Percentiles rank a stretch among this genome's conserved stretches.
These are phyloP conservation scores for Halesus radiatus DNA, from an alignment of 1,140 invertebrate genomes.

Conservation along the genomic window DNA sequence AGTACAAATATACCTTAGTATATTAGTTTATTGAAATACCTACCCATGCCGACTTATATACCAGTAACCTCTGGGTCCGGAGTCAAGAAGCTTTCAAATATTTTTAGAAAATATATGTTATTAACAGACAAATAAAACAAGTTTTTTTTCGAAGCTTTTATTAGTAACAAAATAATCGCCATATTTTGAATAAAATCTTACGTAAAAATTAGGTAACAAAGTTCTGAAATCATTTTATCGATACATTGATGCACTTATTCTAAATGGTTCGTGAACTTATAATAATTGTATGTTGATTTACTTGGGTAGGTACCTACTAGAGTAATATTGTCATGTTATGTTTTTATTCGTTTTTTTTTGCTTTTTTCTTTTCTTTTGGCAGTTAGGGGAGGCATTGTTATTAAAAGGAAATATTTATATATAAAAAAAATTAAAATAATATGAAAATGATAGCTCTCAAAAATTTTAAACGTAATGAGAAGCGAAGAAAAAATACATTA, in stretches of 20 bases:
- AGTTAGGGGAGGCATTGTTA: background rate
- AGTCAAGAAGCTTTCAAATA: too few relatives aligned
- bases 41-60: too few relatives aligned
- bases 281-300: background rate
- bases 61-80: too few relatives aligned
- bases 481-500: background rate
- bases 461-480: too few relatives aligned
- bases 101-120: too few relatives aligned
- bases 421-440: too few relatives aligned
- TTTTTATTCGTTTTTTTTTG: constrained; percentile 15
- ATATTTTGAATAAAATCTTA: constrained; percentile 43
- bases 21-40: too few relatives aligned
- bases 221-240: background rate
- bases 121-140: background rate
- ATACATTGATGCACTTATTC: constrained; percentile 14
- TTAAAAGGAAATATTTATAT: background rate
- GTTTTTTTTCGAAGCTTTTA: constrained; percentile 48
- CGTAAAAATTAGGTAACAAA: constrained; percentile 47
- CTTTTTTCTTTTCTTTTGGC: background rate
- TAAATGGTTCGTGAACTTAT: constrained; percentile 29
- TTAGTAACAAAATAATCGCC: constrained; percentile 50
- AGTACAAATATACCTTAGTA: too few relatives aligned
- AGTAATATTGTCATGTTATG: constrained; percentile 1
- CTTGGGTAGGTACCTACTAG: background rate
- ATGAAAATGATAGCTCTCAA: too few relatives aligned